Evolutionary conservation across 2,888 invertebrate genomes (phyloP), one percentile per base, ranked within the genome.

Genomic region (Portevinia maculata): DNA sequence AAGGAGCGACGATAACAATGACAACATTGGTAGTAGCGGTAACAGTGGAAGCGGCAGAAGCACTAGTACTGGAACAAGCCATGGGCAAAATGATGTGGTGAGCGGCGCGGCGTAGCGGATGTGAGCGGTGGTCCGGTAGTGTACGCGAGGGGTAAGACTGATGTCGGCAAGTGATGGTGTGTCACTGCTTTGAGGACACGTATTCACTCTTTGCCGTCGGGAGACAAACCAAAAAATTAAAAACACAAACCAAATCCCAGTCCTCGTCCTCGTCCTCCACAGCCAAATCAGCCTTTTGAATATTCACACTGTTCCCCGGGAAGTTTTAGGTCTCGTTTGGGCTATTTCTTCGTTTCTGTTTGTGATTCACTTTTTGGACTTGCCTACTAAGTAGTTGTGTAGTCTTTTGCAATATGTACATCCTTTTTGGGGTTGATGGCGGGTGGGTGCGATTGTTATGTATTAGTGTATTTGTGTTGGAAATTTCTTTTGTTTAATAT

Each of bases 401-500:
- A 28, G n/a, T n/a, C n/a, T n/a, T n/a, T n/a, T n/a, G n/a, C n/a
- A n/a, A n/a, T n/a, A 13, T 39, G 13, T 62, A 19, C 46, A 53
- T 41, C 67, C 46, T 46, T 37, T 55, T 55, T 55, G n/a, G 46
- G 55, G 11, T 28, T 15, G 7, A 17, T n/a, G 65, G 7, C 5
- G 52, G 15, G 15, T 17, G 34, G 28, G 37, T 9, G 52, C 1
- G n/a, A n/a, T 28, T 9, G 24, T 30, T 3, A 44, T 30, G 28
- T 13, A 5, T 46, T 3, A 6, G 24, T 50, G 34, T n/a, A 46
- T 24, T 32, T 34, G 34, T 32, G 41, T 57, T 57, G 59, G 67
- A 52, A 67, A 53, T 75, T 75, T 53, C 67, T 67, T 75, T 75
- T 75, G 75, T 75, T 74, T 75, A 60, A 67, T 67, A 60, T 67